Evolutionary conservation across 35 echinoderm and acorn worm genomes (phyloP), one percentile per base, ranked within the genome.

Genomic region (Stichopus chloronotus): DNA sequence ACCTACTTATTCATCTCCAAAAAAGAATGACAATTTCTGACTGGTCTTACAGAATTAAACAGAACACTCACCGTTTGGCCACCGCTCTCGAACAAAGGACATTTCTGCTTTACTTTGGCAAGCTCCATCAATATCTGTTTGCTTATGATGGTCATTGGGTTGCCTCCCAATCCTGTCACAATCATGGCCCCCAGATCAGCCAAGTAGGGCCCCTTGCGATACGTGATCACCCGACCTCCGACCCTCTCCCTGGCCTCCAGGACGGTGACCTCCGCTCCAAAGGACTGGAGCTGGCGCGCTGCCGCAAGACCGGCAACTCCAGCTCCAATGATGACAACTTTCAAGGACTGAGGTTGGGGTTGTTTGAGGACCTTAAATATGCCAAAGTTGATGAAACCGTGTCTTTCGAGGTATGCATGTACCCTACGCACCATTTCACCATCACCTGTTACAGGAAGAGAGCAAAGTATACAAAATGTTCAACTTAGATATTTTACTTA

Each of bases 91-190:
- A 95, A 99, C 19, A 99, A 92, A 4, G 97, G 97, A 92, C 97
- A 99, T 84, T 99, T 99, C 90, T 99, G 97, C 56, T 99, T 99
- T 59, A 99, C 94, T 76, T 99, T 99, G 52, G 94, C 88, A 76
- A 99, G 59, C 76, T 99, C 97, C 97, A 99, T 99, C 89, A 96
- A 92, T 63, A 99, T 95, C 92, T 99, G 97, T 63, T 99, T 99
- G 80, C 97, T 99, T 88, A 99, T 89, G 52, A 99, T 93, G 12
- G 97, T 96, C 97, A 99, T 95, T 5, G 97, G 97, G 83, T 99
- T 99, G 17, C 97, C 97, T 55, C 97, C 97, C 5, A 99, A 91
- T 0, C 97, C 97, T 0, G 97, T 99, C 19, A 99, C 97, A 25
- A 99, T 95, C 97, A 99, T 99, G 12, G 97, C 97, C 0, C 97